These are phyloP conservation scores for Macrosteles quadrilineatus DNA, from an alignment of 1,140 invertebrate genomes.

Conservation along the genomic window DNA sequence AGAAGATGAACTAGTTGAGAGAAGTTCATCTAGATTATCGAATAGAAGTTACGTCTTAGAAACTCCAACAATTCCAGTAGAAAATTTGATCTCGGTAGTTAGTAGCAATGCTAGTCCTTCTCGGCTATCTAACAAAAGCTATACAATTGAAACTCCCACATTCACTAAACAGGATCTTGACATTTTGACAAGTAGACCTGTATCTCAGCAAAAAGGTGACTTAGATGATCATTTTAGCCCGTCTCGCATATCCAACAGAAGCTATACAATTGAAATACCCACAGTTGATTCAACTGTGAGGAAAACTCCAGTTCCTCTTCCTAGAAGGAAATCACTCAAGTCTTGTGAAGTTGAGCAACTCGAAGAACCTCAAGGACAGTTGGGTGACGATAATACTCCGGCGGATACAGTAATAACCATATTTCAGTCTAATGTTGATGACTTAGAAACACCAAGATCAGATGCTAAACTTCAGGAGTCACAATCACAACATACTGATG, in stretches of 20 bases:
- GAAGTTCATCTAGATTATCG: constrained; percentile 20
- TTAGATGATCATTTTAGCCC: neutral
- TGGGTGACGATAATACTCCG: neutral
- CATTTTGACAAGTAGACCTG: neutral
- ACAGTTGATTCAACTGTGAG: neutral
- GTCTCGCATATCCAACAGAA: neutral
- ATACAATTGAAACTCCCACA: constrained; percentile 1
- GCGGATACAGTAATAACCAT: neutral
- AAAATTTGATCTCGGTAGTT: neutral
- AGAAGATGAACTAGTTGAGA: neutral
- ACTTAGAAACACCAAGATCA: neutral
- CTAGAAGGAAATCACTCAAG: constrained; percentile 11
- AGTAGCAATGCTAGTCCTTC: neutral
- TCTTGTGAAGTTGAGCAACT: neutral
- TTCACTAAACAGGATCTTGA: neutral
- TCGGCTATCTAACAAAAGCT: constrained; percentile 13
- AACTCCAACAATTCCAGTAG: neutral
- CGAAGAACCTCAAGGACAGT: too few relatives aligned
- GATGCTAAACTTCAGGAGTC: neutral
- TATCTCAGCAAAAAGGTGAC: neutral
- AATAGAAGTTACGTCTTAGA: constrained; percentile 17
- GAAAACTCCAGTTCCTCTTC: constrained; percentile 13
- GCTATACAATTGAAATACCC: neutral
- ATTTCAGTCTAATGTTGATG: neutral
- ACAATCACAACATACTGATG: neutral